phyloP scores from a whole-genome alignment of 2,797 vertebrate species.

The Sorex maritimensis region DNA sequence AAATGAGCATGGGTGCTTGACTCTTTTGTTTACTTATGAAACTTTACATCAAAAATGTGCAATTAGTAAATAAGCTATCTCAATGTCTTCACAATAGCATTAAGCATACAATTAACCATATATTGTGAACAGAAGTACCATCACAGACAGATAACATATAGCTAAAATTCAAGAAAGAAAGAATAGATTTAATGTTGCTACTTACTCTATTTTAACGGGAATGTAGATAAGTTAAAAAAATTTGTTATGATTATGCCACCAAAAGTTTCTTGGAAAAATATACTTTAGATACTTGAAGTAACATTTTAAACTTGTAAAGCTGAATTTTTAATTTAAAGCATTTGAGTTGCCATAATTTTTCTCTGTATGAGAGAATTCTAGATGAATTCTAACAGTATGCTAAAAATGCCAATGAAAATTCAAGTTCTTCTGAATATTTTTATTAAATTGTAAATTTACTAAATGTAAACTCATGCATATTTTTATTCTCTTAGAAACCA shows the following conservation, averaged over 20 bases:
- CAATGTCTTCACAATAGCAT: constrained; percentile 71
- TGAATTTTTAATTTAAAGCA: constrained; percentile 44
- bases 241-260: neutral
- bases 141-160: neutral
- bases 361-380: neutral
- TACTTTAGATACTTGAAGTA: constrained; percentile 38
- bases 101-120: constrained; percentile 58
- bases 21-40: constrained; percentile 3
- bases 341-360: neutral
- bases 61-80: constrained; percentile 87
- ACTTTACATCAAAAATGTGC: constrained; percentile 66
- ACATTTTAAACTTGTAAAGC: constrained; percentile 49
- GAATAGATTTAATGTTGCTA: constrained; percentile 62
- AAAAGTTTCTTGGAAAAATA: neutral
- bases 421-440: constrained; percentile 45
- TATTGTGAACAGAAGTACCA: accelerated
- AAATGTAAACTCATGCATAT: constrained; percentile 18
- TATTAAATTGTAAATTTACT: constrained; percentile 58
- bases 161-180: constrained; percentile 39
- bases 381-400: constrained; percentile 16
- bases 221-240: neutral
- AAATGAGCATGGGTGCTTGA: constrained; percentile 26
- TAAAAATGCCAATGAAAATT: constrained; percentile 9
- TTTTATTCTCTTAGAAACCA: constrained; percentile 23
- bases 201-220: neutral